Evolutionary conservation across 1,140 invertebrate genomes (phyloP), one percentile per base, ranked within the genome.

Genomic region (Orussus abietinus): DNA sequence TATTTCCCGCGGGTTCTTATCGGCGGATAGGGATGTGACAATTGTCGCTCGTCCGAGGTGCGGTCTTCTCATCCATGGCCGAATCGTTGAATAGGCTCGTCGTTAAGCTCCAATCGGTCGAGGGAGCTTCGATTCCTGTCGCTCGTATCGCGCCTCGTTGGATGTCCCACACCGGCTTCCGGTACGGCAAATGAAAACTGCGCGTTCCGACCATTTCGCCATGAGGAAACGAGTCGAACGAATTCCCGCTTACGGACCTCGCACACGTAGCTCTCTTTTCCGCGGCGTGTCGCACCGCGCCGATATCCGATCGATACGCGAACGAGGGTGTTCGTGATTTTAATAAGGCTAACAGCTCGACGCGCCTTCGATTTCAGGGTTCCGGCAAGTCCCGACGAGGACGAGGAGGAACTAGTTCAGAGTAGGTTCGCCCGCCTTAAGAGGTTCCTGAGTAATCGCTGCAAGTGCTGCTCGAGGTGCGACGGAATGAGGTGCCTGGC

Each of bases 401-500:
- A 36, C 20, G 38, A 47, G 30, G 31, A 37, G 13, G 37, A 49
- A 19, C 49, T 21, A 9, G 12, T 40, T 48, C 7, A 21, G 32
- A 13, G 41, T 43, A 17, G 28, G 34, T 11, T 19, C 35, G 1
- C 25, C 44, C 7, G n/a, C 53, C 65, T 57, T 52, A 57, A 47
- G 11, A 59, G 55, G 15, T 59, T 48, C 2, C 43, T 63, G 18
- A 46, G 43, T 15, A 52, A 53, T 38, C 63, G 47, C 30, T 53
- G 57, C 51, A 54, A 58, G 51, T 59, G 64, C 33, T 67, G 61
- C 15, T 42, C 61, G 0, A n/a, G n/a, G n/a, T n/a, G n/a, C n/a
- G n/a, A n/a, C n/a, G 48, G 53, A 25, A 70, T 70, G 69, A 59
- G 60, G 42, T 72, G 69, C 10, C 31, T 69, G 0, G 66, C 67